Percentiles rank a stretch among this genome's conserved stretches.
These are phyloP conservation scores for Anolis carolinensis DNA, from an alignment of 2,113 vertebrate species.

Conservation along the genomic window DNA sequence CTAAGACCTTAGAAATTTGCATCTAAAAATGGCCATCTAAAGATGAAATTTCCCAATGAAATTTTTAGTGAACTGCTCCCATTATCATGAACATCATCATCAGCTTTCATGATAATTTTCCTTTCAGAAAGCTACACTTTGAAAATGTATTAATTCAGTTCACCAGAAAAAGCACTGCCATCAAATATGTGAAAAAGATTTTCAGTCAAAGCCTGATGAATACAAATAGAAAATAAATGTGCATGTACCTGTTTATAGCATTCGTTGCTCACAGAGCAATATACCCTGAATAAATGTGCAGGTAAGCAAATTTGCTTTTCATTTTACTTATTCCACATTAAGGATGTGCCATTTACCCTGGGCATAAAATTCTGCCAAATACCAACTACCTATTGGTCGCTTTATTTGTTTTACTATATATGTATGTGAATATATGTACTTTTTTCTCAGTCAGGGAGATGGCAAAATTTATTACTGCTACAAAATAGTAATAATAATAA, in stretches of 20 bases:
- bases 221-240: background rate
- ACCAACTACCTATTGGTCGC: too few species aligned
- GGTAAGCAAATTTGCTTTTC: background rate
- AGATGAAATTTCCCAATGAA: background rate
- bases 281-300: background rate
- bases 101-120: background rate
- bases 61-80: conserved; percentile 15
- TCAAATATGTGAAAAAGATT: background rate
- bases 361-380: too few species aligned
- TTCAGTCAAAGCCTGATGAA: background rate
- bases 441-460: too few species aligned
- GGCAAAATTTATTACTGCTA: too few species aligned
- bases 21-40: background rate
- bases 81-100: background rate
- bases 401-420: too few species aligned
- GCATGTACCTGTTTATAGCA: background rate
- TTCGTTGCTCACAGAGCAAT: background rate
- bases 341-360: too few species aligned
- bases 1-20: background rate
- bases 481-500: too few species aligned
- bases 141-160: background rate
- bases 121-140: conserved; percentile 20
- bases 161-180: background rate
- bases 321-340: background rate
- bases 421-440: too few species aligned